These are phyloP conservation scores for Callithrix jacchus DNA, from an alignment of 2,113 vertebrate species.

Conservation along the genomic window DNA sequence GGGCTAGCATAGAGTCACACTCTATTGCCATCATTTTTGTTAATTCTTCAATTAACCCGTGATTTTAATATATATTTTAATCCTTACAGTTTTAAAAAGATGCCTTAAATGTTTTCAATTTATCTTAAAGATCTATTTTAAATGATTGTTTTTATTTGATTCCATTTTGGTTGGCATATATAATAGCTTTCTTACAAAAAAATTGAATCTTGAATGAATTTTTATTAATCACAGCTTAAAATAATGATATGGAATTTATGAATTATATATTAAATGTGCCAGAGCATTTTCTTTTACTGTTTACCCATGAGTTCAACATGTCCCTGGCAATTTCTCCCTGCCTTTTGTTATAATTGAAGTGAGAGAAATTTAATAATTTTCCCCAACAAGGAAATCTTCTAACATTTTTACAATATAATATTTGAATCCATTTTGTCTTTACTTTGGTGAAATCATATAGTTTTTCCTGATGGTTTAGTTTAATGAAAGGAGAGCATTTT, in stretches of 20 bases:
- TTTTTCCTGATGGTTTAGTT: neutral
- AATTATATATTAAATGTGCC: neutral
- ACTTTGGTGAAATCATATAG: neutral
- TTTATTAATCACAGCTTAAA: constrained; percentile 12
- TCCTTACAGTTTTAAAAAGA: constrained; percentile 9
- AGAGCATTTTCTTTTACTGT: neutral
- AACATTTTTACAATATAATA: neutral
- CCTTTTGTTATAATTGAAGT: neutral
- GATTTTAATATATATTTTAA: neutral
- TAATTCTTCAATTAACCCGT: neutral
- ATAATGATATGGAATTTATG: constrained; percentile 23
- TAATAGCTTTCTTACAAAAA: constrained; percentile 38
- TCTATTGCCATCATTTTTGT: neutral
- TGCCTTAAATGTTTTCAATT: neutral
- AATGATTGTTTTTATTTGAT: constrained; percentile 2
- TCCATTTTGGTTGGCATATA: neutral
- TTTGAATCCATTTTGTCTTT: constrained; percentile 23
- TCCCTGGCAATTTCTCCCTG: neutral
- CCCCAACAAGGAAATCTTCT: neutral
- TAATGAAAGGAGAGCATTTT: neutral
- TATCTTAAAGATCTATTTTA: constrained; percentile 11
- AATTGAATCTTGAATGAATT: constrained; percentile 33
- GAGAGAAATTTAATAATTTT: constrained; percentile 34
- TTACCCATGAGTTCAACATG: neutral
- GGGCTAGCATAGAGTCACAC: neutral